These are phyloP conservation scores for Athene noctua DNA, from an alignment of 2,113 vertebrate species.

Conservation along the genomic window DNA sequence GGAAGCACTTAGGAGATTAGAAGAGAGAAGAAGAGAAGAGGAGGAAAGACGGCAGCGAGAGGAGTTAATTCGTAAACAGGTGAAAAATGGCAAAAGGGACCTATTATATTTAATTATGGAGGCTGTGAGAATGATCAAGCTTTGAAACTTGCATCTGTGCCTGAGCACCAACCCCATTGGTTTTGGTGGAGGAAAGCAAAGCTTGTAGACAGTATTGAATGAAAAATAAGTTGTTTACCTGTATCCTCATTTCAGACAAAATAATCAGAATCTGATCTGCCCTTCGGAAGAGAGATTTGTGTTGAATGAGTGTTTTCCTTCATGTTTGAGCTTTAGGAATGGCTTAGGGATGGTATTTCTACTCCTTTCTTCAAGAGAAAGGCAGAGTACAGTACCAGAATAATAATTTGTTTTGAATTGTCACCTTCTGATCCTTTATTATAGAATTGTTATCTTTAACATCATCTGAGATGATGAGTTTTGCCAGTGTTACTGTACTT, in stretches of 20 bases:
- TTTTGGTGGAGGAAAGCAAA: background rate
- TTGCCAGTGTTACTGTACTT: background rate
- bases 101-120: background rate
- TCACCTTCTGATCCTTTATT: background rate
- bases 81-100: conserved; percentile 20
- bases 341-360: background rate
- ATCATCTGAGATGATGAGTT: background rate
- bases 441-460: background rate
- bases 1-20: conserved; percentile 86
- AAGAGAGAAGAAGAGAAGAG: conserved; percentile 91
- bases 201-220: background rate
- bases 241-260: background rate
- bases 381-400: background rate
- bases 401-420: background rate
- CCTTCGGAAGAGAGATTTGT: background rate
- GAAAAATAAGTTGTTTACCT: background rate
- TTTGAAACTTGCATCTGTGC: background rate
- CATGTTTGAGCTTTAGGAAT: background rate
- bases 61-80: conserved; percentile 93
- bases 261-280: fast-evolving
- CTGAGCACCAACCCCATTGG: background rate
- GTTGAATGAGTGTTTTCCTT: background rate
- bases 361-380: background rate
- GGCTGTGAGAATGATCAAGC: background rate
- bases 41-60: conserved; percentile 90